Evolutionary conservation across 92 coral and sea anemone species (phyloP).

Genomic region (Actinernus sp.): DNA sequence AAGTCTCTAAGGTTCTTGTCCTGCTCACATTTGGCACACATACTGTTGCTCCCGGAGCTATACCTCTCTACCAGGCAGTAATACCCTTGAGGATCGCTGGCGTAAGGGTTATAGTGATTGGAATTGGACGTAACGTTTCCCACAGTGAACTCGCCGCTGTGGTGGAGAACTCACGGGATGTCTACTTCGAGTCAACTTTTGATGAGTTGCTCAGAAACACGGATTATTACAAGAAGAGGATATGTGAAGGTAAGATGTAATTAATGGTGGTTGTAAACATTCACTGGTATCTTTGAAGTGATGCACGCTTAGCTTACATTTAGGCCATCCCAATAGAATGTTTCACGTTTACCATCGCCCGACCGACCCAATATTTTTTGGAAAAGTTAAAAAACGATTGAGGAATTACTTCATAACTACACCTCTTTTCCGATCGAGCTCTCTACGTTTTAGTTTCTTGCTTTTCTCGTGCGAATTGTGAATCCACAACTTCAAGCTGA

Average conservation of each 20-base stretch:
- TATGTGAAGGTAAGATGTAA: conserved; percentile 54
- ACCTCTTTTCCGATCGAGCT: too few species aligned
- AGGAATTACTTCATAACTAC: too few species aligned
- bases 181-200: conserved; percentile 53
- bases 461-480: too few species aligned
- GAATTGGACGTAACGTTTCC: conserved; percentile 56
- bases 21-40: conserved; percentile 50
- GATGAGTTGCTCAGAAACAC: conserved; percentile 18
- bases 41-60: conserved; percentile 5
- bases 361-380: too few species aligned
- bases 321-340: too few species aligned
- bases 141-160: conserved; percentile 49
- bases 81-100: conserved; percentile 66
- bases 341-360: too few species aligned
- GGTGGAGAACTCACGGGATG: conserved; percentile 16
- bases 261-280: too few species aligned
- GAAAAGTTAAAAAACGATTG: too few species aligned
- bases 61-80: conserved; percentile 51
- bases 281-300: too few species aligned
- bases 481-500: too few species aligned
- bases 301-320: too few species aligned
- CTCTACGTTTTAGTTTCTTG: too few species aligned
- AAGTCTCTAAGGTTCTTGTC: conserved; percentile 46
- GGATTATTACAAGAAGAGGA: conserved; percentile 11
- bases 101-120: conserved; percentile 74